These are phyloP conservation scores for Plectropomus leopardus DNA, from an alignment of 2,113 vertebrate species.

Conservation along the genomic window DNA sequence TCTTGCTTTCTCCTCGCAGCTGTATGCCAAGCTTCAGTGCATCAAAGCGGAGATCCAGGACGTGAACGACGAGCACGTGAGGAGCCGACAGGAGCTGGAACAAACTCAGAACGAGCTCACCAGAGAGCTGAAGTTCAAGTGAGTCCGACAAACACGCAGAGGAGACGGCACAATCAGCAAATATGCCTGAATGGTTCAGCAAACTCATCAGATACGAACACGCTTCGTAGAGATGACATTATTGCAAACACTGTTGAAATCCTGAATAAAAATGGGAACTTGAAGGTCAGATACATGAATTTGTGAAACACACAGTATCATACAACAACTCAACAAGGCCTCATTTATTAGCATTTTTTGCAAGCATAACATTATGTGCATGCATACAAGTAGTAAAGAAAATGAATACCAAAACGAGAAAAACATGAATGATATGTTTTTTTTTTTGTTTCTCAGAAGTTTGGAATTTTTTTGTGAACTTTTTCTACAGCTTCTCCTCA, in stretches of 20 bases:
- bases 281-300: not conserved
- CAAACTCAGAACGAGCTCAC: conserved; percentile 98
- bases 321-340: not conserved
- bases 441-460: not conserved
- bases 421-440: not conserved
- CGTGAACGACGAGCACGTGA: conserved; percentile 96
- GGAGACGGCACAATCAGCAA: conserved; percentile 57
- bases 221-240: not conserved
- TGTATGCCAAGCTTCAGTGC: conserved; percentile 96
- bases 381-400: not conserved
- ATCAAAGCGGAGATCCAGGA: conserved; percentile 98
- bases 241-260: not conserved
- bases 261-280: too few relatives aligned
- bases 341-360: not conserved
- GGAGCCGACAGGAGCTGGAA: conserved; percentile 95
- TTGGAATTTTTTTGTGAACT: not conserved
- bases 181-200: not conserved
- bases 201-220: not conserved
- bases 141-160: conserved; percentile 88
- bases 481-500: too few relatives aligned
- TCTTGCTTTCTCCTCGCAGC: conserved; percentile 76
- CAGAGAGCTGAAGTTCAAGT: conserved; percentile 98
- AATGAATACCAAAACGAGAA: not conserved
- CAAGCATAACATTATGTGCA: not conserved
- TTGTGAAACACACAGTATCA: not conserved